Evolutionary conservation across 2,888 invertebrate genomes (phyloP).

Genomic region (Drosophila pseudotalamancana): DNA sequence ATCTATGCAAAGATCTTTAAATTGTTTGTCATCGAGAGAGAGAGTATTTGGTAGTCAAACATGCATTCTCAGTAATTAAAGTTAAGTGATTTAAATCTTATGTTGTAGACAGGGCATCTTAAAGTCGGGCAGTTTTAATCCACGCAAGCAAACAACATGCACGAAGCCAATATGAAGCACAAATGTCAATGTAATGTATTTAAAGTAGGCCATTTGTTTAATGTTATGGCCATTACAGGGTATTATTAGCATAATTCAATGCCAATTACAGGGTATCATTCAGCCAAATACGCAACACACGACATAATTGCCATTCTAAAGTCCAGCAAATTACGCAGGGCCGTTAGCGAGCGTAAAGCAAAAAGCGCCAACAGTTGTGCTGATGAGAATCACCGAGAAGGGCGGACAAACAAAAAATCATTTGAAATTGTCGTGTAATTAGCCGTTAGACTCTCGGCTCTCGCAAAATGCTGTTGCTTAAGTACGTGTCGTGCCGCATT

Average conservation of each 20-base stretch:
- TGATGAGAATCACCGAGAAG: constrained; percentile 10
- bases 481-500: constrained; percentile 62
- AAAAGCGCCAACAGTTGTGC: constrained; percentile 17
- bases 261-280: neutral
- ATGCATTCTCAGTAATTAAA: too few relatives aligned
- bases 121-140: neutral
- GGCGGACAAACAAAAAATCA: constrained; percentile 37
- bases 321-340: constrained; percentile 11
- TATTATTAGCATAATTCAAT: neutral
- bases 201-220: too few relatives aligned
- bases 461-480: constrained; percentile 55
- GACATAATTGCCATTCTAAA: constrained; percentile 5
- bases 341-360: constrained; percentile 28
- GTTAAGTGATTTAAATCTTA: too few relatives aligned
- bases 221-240: too few relatives aligned
- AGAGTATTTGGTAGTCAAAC: neutral
- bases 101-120: neutral
- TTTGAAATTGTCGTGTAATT: constrained; percentile 52
- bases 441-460: constrained; percentile 42
- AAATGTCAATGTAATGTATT: too few relatives aligned
- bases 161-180: neutral
- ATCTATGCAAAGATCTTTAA: too few relatives aligned
- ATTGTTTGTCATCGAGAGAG: too few relatives aligned
- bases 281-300: neutral
- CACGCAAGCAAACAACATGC: neutral